A percentile compares a stretch with the other conserved stretches of the same genome.
Evolutionary conservation across 2,888 invertebrate species (phyloP).

Genomic region (Meliscaeva auricollis): DNA sequence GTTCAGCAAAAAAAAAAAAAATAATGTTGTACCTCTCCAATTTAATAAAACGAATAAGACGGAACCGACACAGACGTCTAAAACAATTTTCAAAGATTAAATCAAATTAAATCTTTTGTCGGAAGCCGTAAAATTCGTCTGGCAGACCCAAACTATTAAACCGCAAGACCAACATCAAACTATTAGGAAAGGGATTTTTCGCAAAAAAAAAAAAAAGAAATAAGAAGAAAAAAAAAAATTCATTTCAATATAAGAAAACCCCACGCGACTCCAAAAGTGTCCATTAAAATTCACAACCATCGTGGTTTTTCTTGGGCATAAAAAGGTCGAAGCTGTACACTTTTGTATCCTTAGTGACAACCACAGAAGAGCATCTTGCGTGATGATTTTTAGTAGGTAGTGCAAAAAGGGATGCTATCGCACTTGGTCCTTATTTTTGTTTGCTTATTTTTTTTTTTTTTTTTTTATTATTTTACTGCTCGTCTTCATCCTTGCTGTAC

Average conservation of each 20-base stretch:
- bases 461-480: slow-evolving; percentile 8
- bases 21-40: slow-evolving; percentile 11
- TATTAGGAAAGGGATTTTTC: not conserved
- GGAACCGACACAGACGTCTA: slow-evolving; percentile 71
- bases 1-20: not conserved
- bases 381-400: slow-evolving; percentile 76
- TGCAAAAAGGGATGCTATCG: slow-evolving; percentile 68
- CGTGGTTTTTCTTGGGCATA: slow-evolving; percentile 59
- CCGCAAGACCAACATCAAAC: slow-evolving; percentile 76
- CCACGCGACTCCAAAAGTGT: slow-evolving; percentile 72
- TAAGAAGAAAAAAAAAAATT: slow-evolving; percentile 72
- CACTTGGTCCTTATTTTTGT: slow-evolving; percentile 25
- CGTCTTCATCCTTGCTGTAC: slow-evolving; percentile 17
- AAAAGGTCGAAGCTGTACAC: slow-evolving; percentile 67
- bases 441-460: slow-evolving; percentile 12
- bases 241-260: slow-evolving; percentile 64
- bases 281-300: slow-evolving; percentile 75
- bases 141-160: slow-evolving; percentile 79
- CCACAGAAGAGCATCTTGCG: slow-evolving; percentile 75
- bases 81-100: slow-evolving; percentile 77
- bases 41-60: not conserved
- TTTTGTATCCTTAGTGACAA: slow-evolving; percentile 70
- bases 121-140: slow-evolving; percentile 83
- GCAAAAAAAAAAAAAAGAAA: not conserved
- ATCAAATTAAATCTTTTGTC: slow-evolving; percentile 83